Conservation (phyloP, 2,797 vertebrate genomes). For the Kryptopterus vitreolus region DNA sequence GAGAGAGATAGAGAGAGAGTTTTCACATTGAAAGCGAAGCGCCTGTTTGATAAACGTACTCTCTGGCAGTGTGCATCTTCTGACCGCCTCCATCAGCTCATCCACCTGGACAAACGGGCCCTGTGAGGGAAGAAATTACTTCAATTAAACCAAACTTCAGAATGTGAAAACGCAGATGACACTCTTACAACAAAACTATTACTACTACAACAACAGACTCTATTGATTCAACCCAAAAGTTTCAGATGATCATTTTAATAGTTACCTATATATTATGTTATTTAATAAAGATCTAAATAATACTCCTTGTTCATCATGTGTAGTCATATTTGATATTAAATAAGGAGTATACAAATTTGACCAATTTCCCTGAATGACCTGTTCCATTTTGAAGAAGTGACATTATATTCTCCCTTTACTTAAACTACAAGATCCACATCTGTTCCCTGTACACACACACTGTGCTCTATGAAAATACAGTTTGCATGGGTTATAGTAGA, state of each 20-base stretch:
- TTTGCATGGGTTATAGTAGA: no score
- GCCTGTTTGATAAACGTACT: slow-evolving; percentile 80
- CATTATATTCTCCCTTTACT: no score
- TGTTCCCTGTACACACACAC: no score
- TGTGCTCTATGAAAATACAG: no score
- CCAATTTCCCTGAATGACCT: background rate
- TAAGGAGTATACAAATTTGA: background rate
- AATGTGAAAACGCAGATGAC: background rate
- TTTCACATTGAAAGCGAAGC: no score
- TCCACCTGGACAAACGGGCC: slow-evolving; percentile 99
- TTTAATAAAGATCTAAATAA: no score
- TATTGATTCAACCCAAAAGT: background rate
- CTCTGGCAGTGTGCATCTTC: slow-evolving; percentile 94
- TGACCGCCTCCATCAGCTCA: slow-evolving; percentile 94
- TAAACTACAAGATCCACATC: no score
- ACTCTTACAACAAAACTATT: background rate
- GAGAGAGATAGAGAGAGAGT: no score
- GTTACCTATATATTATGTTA: no score
- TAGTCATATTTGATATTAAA: background rate
- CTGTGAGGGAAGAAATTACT: slow-evolving; percentile 66
- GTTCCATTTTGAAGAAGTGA: background rate
- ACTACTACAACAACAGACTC: background rate
- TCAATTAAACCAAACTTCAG: background rate
- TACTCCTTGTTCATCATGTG: no score
- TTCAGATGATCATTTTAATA: no score